Base-by-base conservation (phyloP, 2,113 vertebrate species). In the Oryzias celebensis region DNA sequence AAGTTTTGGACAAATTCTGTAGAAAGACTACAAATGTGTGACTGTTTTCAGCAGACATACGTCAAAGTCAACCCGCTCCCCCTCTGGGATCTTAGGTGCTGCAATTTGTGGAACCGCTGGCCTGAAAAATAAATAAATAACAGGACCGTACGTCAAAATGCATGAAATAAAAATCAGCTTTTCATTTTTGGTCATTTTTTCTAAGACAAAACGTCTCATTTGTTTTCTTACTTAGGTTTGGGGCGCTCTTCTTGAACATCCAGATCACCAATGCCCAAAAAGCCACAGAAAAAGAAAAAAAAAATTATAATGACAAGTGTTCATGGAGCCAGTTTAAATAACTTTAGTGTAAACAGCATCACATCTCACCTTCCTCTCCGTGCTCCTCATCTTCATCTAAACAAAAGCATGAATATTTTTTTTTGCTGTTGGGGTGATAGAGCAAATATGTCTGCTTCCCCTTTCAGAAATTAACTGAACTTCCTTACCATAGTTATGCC, bases 61-160 rank as follows among this genome's bases (percentile, higher is more conserved):
- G 62, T 93, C 92, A 81, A 93, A 93, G 75, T 92, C 91, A 6
- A 93, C 91, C 58, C 91, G 71, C 5, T 92, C 91, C 16, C 91
- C 92, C 31, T 92, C 92, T 10, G 91, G 92, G 71, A 92, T 92
- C 64, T 92, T 93, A 0, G 91, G 91, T 43, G 91, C 74, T 20
- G 82, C 87, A 0, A 90, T 77, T 51, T 92, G 91, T 54, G 92
- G 86, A 62, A 75, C 46, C n/a, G 70, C 6, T 0, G 83, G 59
- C 71, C 85, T 88, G 67, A 51, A 50, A 77, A 66, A 52, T 3
- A 28, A 54, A 71, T 12, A 6, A 28, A 18, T 8, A 2, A 10
- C 5, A n/a, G 0, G 6, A 20, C 4, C 4, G 10, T 17, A 5
- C 1, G 36, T 7, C 7, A 31, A 13, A 36, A 53, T 47, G 17